A percentile compares a stretch with the other conserved stretches of the same genome.
These are phyloP conservation scores for Dufourea novaeangliae DNA, from an alignment of 1,140 invertebrate species.

Conservation along the genomic window DNA sequence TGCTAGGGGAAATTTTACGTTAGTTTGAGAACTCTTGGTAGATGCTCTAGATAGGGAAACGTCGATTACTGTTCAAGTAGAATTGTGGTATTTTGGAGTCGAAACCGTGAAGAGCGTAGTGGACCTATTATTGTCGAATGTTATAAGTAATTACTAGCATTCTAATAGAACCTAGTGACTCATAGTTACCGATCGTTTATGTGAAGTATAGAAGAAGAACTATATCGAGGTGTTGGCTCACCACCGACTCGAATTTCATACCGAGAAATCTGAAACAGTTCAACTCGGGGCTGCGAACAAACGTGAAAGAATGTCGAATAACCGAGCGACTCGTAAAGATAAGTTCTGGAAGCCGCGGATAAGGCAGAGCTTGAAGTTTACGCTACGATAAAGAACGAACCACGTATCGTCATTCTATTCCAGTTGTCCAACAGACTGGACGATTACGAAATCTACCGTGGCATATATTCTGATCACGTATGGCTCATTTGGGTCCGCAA, in stretches of 20 bases:
- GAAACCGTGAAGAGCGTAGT: no score
- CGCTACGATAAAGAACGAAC: slow-evolving; percentile 32
- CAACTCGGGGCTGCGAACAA: no score
- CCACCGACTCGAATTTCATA: background rate
- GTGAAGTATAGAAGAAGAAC: background rate
- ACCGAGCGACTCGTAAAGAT: slow-evolving; percentile 6
- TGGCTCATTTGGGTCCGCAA: background rate
- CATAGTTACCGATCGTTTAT: no score
- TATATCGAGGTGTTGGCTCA: background rate
- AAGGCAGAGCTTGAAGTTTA: background rate
- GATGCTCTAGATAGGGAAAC: no score
- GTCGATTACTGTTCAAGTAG: no score
- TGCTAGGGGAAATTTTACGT: no score
- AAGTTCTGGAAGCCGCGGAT: slow-evolving; percentile 7
- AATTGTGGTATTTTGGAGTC: no score
- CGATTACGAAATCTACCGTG: background rate
- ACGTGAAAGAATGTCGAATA: slow-evolving; percentile 10
- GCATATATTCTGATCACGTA: background rate
- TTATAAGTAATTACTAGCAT: no score
- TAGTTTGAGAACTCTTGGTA: no score
- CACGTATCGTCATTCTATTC: background rate
- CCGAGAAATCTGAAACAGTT: background rate
- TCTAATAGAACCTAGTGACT: background rate
- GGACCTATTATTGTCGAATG: no score
- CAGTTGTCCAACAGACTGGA: background rate